Base-by-base conservation (phyloP, 2,797 vertebrate genomes). In the Aulostomus chinensis region DNA sequence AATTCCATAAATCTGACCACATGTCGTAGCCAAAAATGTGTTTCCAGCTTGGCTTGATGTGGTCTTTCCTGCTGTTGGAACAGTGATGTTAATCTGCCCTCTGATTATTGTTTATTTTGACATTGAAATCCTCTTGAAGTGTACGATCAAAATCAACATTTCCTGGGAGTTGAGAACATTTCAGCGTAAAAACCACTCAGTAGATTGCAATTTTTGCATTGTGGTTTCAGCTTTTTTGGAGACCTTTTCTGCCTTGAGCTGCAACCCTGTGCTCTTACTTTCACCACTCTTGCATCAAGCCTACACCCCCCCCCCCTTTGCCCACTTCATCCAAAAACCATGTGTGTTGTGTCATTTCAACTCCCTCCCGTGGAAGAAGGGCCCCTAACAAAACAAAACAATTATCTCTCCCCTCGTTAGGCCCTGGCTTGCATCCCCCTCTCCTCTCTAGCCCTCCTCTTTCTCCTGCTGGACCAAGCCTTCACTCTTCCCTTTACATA, bases 331-430 rank as follows among this genome's bases (percentile, higher is more conserved):
- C 63, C 68, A 81, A 73, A 82, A 84, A 82, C 52, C 75, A 85
- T 83, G 76, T 76, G 81, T 36, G 68, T 52, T 37, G 39, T 80
- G 79, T 87, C 80, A 80, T 80, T 81, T 76, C 46, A 75, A 62
- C 66, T 78, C 82, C 81, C 82, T 69, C 64, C 59, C 55, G 9
- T 58, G 52, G 53, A 64, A 68, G 65, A 75, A 80, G 56, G 76
- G 68, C 76, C 81, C 78, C 68, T 76, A 78, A 83, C 83, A 73
- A 84, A 86, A 83, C 76, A 81, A 84, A 81, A 88, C 81, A 86
- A 88, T 88, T 86, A 89, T 80, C 81, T 78, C 71, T 71, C 57
- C 66, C 78, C 76, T 86, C 77, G 61, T 87, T 84, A 87, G 81
- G 80, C 68, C 65, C 81, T 86, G 86, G 83, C 83, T 73, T 31